phyloP scores from a whole-genome alignment of 1,140 invertebrate genomes.

The Heliconius hewitsoni region DNA sequence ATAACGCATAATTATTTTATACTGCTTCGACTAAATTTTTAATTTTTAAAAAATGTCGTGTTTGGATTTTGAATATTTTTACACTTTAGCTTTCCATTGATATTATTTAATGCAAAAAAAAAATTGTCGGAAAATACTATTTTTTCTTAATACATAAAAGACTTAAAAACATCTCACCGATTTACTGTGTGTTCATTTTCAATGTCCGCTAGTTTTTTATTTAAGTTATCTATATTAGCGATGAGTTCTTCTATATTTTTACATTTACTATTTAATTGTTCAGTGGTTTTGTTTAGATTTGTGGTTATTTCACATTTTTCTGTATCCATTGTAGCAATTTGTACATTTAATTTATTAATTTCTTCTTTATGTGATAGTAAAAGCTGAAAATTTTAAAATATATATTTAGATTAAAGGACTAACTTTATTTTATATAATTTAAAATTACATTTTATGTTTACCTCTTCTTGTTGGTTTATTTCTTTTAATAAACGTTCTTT shows the following conservation, averaged over 20 bases:
- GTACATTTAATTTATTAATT: conserved; percentile 31
- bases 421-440: no score
- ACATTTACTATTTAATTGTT: conserved; percentile 30
- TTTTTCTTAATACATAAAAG: no score
- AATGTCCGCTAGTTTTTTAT: conserved; percentile 36
- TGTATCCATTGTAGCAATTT: conserved; percentile 25
- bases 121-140: no score
- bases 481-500: conserved; percentile 27
- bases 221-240: conserved; percentile 18
- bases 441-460: no score
- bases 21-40: no score
- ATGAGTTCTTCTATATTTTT: conserved; percentile 33
- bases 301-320: conserved; percentile 30
- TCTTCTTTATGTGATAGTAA: conserved; percentile 35
- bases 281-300: conserved; percentile 26
- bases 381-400: conserved; percentile 28
- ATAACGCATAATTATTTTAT: no score
- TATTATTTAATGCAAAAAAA: no score
- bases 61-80: no score
- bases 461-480: conserved; percentile 25
- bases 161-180: conserved; percentile 31
- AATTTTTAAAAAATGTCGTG: no score
- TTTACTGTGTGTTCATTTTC: conserved; percentile 38
- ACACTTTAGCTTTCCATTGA: no score
- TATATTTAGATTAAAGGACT: neutral